Evolutionary conservation across 2,797 vertebrate species (phyloP), one percentile per base, ranked within the genome.

Genomic region (Lacerta bilineata): DNA sequence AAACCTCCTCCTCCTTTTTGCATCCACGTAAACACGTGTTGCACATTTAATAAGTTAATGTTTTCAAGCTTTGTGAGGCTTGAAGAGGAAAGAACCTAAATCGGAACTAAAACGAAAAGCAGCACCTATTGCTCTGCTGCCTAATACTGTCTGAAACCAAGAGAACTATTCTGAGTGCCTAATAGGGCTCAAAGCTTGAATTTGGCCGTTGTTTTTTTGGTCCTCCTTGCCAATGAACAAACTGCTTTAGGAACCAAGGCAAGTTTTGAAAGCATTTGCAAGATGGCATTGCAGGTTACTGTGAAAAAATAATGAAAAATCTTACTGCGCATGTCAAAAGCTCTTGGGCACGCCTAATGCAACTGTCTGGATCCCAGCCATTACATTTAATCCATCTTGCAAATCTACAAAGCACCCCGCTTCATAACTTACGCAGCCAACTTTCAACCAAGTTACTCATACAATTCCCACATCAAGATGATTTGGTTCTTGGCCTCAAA

Each of bases 341-440:
- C 43, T 8, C 76, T 71, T 43, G 46, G 43, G 13, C 43, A 50
- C n/a, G 33, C 68, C 66, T 64, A n/a, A 81, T 43, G 86, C 68
- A 74, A 15, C 78, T 50, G 9, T 23, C 8, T 87, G 78, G 69
- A 81, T 81, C 27, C 18, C 46, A 61, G 78, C 69, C 78, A 55
- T 66, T 15, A 20, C 83, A 29, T 85, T 85, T 93, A 77, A 84
- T 90, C 87, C 86, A 72, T 64, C n/a, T 91, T 88, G n/a, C 39
- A 76, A 93, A 88, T 36, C 50, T 59, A 85, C 71, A 64, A 46
- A 88, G 41, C 43, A 90, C 90, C 64, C 68, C 83, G 61, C 6
- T 27, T 20, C 55, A 74, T 41, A 36, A 20, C 68, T 80, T 76
- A 15, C 55, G 66, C 91, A 90, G 78, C 29, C 81, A 85, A 3